A percentile compares a stretch with the other conserved stretches of the same genome.
Conservation (phyloP, 2,888 invertebrate species). For the Antheraea assamensis region DNA sequence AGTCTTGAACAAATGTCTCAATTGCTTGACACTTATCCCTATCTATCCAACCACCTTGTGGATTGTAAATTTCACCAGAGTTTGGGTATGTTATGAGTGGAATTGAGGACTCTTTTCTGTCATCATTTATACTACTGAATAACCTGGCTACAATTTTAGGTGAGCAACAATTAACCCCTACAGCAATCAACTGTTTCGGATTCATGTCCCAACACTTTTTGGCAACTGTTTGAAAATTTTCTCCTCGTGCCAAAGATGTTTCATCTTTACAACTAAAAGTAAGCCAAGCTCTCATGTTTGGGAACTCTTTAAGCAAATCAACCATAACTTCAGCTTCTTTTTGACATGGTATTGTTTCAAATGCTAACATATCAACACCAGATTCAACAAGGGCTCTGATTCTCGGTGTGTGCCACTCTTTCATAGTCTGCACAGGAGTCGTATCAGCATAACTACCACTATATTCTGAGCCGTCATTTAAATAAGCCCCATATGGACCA, state of each 20-base stretch:
- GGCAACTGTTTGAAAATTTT: slow-evolving; percentile 86
- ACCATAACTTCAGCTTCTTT: slow-evolving; percentile 91
- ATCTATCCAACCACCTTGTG: slow-evolving; percentile 85
- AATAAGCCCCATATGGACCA: slow-evolving; percentile 94
- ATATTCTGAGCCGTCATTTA: slow-evolving; percentile 96
- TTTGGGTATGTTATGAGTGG: slow-evolving; percentile 95
- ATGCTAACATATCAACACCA: slow-evolving; percentile 92
- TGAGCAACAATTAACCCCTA: slow-evolving; percentile 93
- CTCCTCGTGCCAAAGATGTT: slow-evolving; percentile 87
- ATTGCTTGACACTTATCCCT: slow-evolving; percentile 84
- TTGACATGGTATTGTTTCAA: slow-evolving; percentile 95
- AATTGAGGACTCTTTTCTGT: slow-evolving; percentile 59
- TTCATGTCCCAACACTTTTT: slow-evolving; percentile 86
- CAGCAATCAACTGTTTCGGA: slow-evolving; percentile 85
- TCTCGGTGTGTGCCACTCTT: slow-evolving; percentile 91
- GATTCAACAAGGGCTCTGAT: slow-evolving; percentile 88
- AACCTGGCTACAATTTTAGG: slow-evolving; percentile 61
- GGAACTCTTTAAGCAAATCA: slow-evolving; percentile 89
- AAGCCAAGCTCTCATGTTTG: slow-evolving; percentile 91
- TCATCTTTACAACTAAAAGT: slow-evolving; percentile 90
- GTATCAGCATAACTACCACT: slow-evolving; percentile 88
- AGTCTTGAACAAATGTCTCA: slow-evolving; percentile 86
- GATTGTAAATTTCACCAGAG: slow-evolving; percentile 90
- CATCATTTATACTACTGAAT: slow-evolving; percentile 58
- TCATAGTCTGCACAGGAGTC: slow-evolving; percentile 83